Evolutionary conservation across 2,888 invertebrate genomes (phyloP), one percentile per base, ranked within the genome.

Genomic region (Limenitis camilla): DNA sequence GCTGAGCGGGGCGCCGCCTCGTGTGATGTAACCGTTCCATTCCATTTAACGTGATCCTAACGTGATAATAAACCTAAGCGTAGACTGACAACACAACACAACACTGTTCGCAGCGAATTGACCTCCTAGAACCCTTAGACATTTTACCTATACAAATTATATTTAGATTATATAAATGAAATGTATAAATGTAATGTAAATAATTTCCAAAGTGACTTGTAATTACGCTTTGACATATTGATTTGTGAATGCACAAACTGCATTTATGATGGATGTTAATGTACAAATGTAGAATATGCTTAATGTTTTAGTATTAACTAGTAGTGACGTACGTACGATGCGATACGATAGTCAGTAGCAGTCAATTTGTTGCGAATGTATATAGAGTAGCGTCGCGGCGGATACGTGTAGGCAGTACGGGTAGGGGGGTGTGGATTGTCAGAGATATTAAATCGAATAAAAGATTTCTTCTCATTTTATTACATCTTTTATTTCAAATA

Each of bases 1-100:
- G 19, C 19, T 19, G 19, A 19, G 32, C 19, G 5, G 69, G 72
- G 70, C 71, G 70, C 67, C 69, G 70, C 58, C 57, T 50, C 49
- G 67, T 71, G 76, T 75, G 75, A 76, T 74, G 68, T 67, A 68
- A 73, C 71, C 64, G 66, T 70, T 75, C 74, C 81, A 79, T 78
- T 81, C 78, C 80, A 75, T 56, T 60, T 55, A 62, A 64, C 61
- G 72, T 74, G 72, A 76, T 74, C 66, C 68, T 71, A 71, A 72
- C 68, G 80, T 79, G 78, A 79, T 80, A 80, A 74, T 74, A 74
- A 58, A 66, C 60, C 60, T 61, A 39, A 39, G 39, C 38, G 38
- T 10, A 19, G 19, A 19, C 19, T 19, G 19, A 19, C 19, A 36
- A 9, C 0, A 9, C 35, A 8, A 10, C 6, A 9, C 2, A 10